phyloP scores from a whole-genome alignment of 2,797 vertebrate genomes.

The Merluccius polli region DNA sequence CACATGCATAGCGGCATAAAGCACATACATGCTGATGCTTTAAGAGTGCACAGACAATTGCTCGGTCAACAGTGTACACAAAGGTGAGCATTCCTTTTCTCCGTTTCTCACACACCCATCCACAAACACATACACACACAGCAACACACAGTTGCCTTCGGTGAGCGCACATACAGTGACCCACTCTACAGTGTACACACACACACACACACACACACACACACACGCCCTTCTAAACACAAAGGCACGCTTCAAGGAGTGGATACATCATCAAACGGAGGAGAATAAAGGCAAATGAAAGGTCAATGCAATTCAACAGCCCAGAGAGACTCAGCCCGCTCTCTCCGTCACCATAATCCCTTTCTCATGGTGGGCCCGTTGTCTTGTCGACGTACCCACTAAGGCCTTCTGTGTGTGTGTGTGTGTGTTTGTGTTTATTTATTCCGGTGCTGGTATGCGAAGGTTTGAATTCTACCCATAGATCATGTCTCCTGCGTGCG shows the following conservation, averaged over 20 bases:
- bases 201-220: neutral
- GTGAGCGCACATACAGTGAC: too few species aligned
- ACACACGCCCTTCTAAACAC: slow-evolving; percentile 14
- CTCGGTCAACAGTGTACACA: neutral
- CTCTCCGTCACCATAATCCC: neutral
- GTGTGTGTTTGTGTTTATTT: neutral
- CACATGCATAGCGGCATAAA: neutral
- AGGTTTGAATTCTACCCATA: neutral
- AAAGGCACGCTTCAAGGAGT: neutral
- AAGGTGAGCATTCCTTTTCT: neutral
- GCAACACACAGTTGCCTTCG: neutral
- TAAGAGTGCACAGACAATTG: neutral
- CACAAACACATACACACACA: too few species aligned
- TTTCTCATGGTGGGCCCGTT: neutral
- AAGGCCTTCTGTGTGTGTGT: neutral
- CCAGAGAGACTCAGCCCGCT: neutral
- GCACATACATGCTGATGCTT: neutral
- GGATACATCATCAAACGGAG: slow-evolving; percentile 33
- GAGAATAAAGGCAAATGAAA: slow-evolving; percentile 43
- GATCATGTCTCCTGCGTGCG: neutral
- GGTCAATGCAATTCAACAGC: slow-evolving; percentile 44
- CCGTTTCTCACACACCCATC: too few species aligned
- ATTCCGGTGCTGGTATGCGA: neutral
- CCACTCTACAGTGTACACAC: too few species aligned
- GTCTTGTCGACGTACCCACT: neutral